Percentiles rank a stretch among this genome's conserved stretches.
Evolutionary conservation across 1,140 invertebrate genomes (phyloP).

Genomic region (Parasteatoda tepidariorum): DNA sequence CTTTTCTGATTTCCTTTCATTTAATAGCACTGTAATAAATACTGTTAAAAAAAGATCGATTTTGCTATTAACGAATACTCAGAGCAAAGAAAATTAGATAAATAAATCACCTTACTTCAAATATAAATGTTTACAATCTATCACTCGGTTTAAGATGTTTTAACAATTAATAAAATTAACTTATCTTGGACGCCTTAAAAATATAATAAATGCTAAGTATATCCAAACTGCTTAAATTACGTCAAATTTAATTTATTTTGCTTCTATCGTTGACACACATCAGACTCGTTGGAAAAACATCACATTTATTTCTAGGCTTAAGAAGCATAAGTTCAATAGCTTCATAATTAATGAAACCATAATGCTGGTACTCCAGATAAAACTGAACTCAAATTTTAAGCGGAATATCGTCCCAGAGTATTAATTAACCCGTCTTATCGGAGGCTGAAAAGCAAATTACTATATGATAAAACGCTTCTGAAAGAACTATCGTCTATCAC

Average conservation of each 20-base stretch:
- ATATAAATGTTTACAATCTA: no score
- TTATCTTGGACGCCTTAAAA: no score
- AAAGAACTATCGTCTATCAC: slow-evolving; percentile 10
- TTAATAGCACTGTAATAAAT: no score
- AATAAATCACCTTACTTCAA: no score
- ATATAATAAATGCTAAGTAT: no score
- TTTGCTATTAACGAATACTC: no score
- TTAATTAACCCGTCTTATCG: slow-evolving; percentile 4
- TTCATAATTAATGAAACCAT: neutral
- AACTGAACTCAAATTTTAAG: neutral
- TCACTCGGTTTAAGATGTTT: no score
- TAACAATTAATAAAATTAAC: no score
- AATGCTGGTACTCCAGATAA: neutral
- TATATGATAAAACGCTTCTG: neutral
- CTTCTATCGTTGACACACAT: neutral
- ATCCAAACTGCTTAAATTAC: neutral
- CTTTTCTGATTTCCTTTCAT: no score
- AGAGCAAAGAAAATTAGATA: no score
- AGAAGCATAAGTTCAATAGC: neutral
- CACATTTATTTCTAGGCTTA: neutral
- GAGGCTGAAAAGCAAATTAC: neutral
- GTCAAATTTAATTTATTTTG: neutral
- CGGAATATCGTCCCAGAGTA: neutral
- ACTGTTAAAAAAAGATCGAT: no score
- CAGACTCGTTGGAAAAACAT: neutral